Conservation (phyloP, 2,797 vertebrate genomes). For the Pseudochaenichthys georgianus region DNA sequence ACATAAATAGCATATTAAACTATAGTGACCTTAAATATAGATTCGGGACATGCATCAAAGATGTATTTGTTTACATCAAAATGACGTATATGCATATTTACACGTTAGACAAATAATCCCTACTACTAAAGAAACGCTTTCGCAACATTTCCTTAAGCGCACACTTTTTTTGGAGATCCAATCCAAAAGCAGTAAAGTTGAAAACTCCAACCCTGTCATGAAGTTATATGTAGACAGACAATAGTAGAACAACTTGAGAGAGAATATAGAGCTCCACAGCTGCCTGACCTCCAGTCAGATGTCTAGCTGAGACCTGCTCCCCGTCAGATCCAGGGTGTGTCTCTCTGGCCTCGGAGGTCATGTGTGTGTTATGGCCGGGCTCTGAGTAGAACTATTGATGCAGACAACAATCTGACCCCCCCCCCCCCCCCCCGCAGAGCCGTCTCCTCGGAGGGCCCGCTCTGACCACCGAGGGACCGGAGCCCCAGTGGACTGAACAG, state of each 20-base stretch:
- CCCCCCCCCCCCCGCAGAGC: constrained; percentile 33
- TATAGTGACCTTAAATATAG: no score
- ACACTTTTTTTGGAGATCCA: background rate
- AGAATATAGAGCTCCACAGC: constrained; percentile 40
- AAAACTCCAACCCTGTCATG: background rate
- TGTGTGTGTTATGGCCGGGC: constrained; percentile 33
- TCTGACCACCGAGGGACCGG: constrained; percentile 25
- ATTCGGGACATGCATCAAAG: no score
- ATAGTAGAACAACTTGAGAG: constrained; percentile 38
- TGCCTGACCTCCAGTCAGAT: constrained; percentile 37
- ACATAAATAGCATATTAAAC: no score
- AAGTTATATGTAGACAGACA: constrained; percentile 23
- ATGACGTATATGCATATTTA: no score
- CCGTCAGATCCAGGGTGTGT: constrained; percentile 46
- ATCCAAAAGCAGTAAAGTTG: background rate
- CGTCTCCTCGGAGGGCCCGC: constrained; percentile 5
- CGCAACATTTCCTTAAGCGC: background rate
- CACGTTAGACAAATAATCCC: background rate
- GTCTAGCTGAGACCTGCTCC: constrained; percentile 49
- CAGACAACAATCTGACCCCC: constrained; percentile 27
- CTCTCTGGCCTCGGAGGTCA: constrained; percentile 56
- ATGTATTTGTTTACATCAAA: no score
- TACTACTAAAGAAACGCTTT: background rate
- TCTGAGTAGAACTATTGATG: constrained; percentile 49
- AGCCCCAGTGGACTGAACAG: constrained; percentile 33